These are phyloP conservation scores for Eustalomyia histrio DNA, from an alignment of 2,888 invertebrate species.

Conservation along the genomic window DNA sequence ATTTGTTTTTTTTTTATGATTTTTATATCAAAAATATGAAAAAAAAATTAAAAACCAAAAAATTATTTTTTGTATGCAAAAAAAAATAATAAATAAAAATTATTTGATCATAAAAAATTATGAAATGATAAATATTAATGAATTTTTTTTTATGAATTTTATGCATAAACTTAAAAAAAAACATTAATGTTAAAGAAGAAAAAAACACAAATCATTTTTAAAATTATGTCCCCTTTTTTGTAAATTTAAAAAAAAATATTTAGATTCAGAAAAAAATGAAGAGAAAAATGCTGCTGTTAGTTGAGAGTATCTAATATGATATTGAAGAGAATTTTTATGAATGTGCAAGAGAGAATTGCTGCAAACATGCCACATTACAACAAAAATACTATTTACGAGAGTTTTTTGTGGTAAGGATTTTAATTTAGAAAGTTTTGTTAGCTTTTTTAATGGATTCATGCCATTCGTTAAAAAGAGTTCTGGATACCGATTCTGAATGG, in stretches of 20 bases:
- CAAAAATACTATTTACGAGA: constrained; percentile 40
- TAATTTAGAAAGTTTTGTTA: constrained; percentile 28
- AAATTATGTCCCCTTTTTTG: constrained; percentile 60
- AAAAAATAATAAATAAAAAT: constrained; percentile 2
- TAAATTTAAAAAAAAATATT: constrained; percentile 20
- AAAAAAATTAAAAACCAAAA: constrained; percentile 43
- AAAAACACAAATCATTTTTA: constrained; percentile 62
- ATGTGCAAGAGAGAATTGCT: not conserved
- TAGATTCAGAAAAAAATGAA: constrained; percentile 12
- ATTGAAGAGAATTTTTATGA: constrained; percentile 13
- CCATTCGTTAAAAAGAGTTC: constrained; percentile 18
- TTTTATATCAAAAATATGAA: constrained; percentile 43
- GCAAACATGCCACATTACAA: constrained; percentile 55
- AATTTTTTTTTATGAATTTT: constrained; percentile 19
- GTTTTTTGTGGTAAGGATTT: constrained; percentile 7
- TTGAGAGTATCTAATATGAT: constrained; percentile 31
- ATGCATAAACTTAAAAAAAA: constrained; percentile 25
- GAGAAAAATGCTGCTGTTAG: constrained; percentile 57
- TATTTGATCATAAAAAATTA: not conserved
- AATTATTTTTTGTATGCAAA: constrained; percentile 20
- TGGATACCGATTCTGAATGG: too few relatives aligned
- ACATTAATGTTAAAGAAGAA: not conserved
- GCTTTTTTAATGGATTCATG: constrained; percentile 42
- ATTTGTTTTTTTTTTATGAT: constrained; percentile 23
- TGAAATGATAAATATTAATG: not conserved